phyloP scores from a whole-genome alignment of 2,888 invertebrate genomes.

The Drosophila trichaetosa region DNA sequence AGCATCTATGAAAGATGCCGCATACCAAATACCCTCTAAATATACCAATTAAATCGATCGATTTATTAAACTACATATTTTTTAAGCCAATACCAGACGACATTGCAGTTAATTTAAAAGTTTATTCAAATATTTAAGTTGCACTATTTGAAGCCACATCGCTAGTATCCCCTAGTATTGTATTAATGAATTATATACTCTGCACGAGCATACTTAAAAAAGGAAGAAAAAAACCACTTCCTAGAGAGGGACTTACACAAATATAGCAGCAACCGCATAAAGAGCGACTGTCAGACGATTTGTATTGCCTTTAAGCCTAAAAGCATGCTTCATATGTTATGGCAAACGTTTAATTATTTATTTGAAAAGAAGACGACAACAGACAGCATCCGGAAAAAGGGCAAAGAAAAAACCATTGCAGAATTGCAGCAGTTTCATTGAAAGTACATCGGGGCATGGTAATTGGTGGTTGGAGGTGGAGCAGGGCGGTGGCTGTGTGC shows the following conservation, averaged over 20 bases:
- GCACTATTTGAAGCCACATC: fast-evolving
- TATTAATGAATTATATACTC: not conserved
- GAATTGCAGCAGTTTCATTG: conserved; percentile 50
- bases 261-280: conserved; percentile 49
- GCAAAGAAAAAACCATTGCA: conserved; percentile 29
- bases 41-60: not conserved
- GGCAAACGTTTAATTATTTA: conserved; percentile 83
- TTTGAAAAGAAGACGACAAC: conserved; percentile 70
- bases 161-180: not conserved
- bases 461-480: not conserved
- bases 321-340: conserved; percentile 81
- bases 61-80: not conserved
- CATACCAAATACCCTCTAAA: not conserved
- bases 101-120: not conserved
- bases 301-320: conserved; percentile 73
- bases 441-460: conserved; percentile 18
- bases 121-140: not conserved
- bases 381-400: conserved; percentile 19
- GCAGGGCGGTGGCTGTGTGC: not conserved
- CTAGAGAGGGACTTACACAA: conserved; percentile 2
- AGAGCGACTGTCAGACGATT: conserved; percentile 46
- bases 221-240: not conserved
- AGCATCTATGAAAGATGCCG: not conserved
- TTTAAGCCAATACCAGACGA: no score
- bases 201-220: not conserved